These are phyloP conservation scores for Lottia gigantea DNA, from an alignment of 2,888 invertebrate species.

Conservation along the genomic window DNA sequence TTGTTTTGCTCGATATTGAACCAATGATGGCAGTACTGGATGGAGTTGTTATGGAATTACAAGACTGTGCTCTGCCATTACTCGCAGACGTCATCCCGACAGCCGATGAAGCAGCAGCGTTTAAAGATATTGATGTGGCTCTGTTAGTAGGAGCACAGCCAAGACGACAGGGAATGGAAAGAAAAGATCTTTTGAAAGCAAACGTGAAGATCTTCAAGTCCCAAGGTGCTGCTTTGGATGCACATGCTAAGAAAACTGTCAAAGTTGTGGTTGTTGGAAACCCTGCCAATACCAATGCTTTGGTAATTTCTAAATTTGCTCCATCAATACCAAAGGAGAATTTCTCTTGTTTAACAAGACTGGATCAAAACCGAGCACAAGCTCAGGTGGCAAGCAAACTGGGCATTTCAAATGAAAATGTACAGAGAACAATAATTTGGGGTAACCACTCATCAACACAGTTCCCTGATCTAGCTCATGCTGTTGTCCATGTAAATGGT, in stretches of 20 bases:
- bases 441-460: slow-evolving; percentile 99
- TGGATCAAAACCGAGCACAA: slow-evolving; percentile 97
- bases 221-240: slow-evolving; percentile 93
- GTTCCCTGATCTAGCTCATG: slow-evolving; percentile 87
- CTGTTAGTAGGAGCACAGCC: slow-evolving; percentile 99
- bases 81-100: slow-evolving; percentile 85
- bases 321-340: slow-evolving; percentile 95
- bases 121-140: slow-evolving; percentile 94
- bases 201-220: slow-evolving; percentile 98
- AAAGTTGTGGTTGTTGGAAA: slow-evolving; percentile 98
- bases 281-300: slow-evolving; percentile 98
- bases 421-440: slow-evolving; percentile 96
- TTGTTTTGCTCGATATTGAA: slow-evolving; percentile 93
- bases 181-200: slow-evolving; percentile 95
- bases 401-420: slow-evolving; percentile 73
- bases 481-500: slow-evolving; percentile 60
- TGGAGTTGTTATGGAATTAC: slow-evolving; percentile 97
- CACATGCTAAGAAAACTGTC: slow-evolving; percentile 89
- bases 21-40: slow-evolving; percentile 96
- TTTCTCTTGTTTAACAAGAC: slow-evolving; percentile 96
- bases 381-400: slow-evolving; percentile 76
- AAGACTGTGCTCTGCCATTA: slow-evolving; percentile 93
- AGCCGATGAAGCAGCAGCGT: slow-evolving; percentile 88
- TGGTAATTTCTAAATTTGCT: slow-evolving; percentile 90
- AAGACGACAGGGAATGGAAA: slow-evolving; percentile 96